These are phyloP conservation scores for Drosophila testacea DNA, from an alignment of 2,888 invertebrate species.

Conservation along the genomic window DNA sequence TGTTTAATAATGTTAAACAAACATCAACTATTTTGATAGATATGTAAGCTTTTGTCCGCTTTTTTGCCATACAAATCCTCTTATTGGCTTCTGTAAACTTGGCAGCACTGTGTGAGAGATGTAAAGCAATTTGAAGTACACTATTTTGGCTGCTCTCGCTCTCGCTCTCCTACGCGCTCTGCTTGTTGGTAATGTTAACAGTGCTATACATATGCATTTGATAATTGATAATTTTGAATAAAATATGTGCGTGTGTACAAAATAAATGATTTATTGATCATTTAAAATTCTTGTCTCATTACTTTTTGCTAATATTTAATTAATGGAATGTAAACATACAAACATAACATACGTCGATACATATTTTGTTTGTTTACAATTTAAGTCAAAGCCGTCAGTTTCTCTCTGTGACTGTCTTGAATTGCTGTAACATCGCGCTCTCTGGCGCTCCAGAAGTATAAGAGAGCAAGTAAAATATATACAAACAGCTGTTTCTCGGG, in stretches of 20 bases:
- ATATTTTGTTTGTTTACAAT: background rate
- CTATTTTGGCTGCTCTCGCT: background rate
- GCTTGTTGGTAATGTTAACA: constrained; percentile 4
- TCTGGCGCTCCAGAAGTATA: constrained; percentile 32
- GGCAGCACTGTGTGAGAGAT: constrained; percentile 7
- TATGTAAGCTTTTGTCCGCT: no score
- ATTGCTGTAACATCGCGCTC: constrained; percentile 25
- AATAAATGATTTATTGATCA: constrained; percentile 1
- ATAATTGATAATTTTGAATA: constrained; percentile 20
- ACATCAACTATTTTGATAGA: no score
- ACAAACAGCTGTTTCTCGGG: constrained; percentile 33
- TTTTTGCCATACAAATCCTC: no score
- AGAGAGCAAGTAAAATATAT: constrained; percentile 12
- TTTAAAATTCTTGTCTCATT: background rate
- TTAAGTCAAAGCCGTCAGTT: background rate
- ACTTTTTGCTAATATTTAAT: background rate
- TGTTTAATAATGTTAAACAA: no score
- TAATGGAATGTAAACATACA: background rate
- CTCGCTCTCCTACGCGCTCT: constrained; percentile 20
- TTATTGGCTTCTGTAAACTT: no score
- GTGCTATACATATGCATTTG: constrained; percentile 11
- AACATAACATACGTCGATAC: background rate
- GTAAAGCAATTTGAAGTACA: constrained; percentile 21
- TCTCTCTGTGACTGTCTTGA: background rate
- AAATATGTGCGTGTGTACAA: background rate